Base-by-base conservation (phyloP, 2,113 vertebrate genomes). In the Corythornis cristatus region DNA sequence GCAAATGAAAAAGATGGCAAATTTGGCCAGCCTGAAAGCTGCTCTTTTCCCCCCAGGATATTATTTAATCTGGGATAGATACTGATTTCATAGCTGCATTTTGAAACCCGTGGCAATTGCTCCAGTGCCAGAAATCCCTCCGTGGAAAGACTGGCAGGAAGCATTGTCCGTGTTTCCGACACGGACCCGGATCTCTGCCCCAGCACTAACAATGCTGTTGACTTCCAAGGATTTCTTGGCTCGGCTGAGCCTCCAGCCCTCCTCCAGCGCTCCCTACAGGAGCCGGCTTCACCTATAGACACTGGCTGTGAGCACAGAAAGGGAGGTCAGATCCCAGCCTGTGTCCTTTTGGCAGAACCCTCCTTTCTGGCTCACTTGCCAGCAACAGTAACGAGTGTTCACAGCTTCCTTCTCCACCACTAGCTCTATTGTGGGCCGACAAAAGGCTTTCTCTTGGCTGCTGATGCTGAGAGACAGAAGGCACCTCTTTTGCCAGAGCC, bases 361-460 rank as follows among this genome's bases (percentile, higher is more conserved):
- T 83, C 56, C 76, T 91, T 76, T 51, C 23, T 68, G 91, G 87
- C 74, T 93, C 67, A 60, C 90, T 93, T 84, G 87, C 67, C 90
- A 81, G 66, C 67, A 82, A 78, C 82, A 94, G 83, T 78, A 83
- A 61, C 77, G 7, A 66, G 37, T 68, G 83, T 93, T 80, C 84
- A 57, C 75, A 64, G 11, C 73, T 96, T 94, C 92, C 89, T 60
- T 75, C 74, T 48, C 66, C 35, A 62, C 89, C 75, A 25, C 95
- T 6, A 19, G 42, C 33, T 82, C 77, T 73, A 17, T 13, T 86
- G 77, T 54, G 68, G 45, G 50, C 10, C 0, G 74, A 96, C 95
- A 94, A 96, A 93, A 93, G 83, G 51, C 77, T 92, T 94, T 93
- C 74, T 95, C 88, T 92, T 88, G 77, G 83, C 95, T 73, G 31